Evolutionary conservation across 2,797 vertebrate species (phyloP).

Genomic region (Pseudotriccus pelzelni): DNA sequence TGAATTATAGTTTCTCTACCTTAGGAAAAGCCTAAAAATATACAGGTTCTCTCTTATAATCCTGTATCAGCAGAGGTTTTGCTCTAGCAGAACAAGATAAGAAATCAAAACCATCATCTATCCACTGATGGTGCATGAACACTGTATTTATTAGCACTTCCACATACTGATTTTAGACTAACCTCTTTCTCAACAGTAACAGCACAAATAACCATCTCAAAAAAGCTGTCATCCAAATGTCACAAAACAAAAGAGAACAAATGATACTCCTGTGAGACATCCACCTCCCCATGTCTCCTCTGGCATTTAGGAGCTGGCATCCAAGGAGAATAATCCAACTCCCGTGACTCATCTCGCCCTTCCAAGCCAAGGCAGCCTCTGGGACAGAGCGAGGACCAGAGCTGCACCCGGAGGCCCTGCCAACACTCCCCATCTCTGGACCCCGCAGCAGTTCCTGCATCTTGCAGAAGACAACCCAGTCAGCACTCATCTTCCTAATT

Average conservation of each 20-base stretch:
- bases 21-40: background rate
- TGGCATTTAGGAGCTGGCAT: background rate
- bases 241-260: conserved; percentile 22
- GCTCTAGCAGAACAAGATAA: conserved; percentile 9
- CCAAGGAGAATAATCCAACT: background rate
- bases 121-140: background rate
- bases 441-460: background rate
- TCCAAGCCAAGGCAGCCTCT: background rate
- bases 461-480: background rate
- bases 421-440: background rate
- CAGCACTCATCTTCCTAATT: conserved; percentile 38
- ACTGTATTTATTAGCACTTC: conserved; percentile 25
- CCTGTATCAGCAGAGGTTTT: background rate
- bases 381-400: rapidly evolving
- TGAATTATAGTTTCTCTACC: background rate
- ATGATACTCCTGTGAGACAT: background rate
- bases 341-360: background rate
- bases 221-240: conserved; percentile 18
- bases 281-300: background rate
- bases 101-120: conserved; percentile 14
- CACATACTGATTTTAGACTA: conserved; percentile 1
- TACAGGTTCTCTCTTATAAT: background rate
- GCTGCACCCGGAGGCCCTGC: background rate
- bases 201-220: conserved; percentile 24
- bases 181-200: background rate